phyloP scores from a whole-genome alignment of 2,113 vertebrate genomes.

The Pseudolaguvia tuberculata region DNA sequence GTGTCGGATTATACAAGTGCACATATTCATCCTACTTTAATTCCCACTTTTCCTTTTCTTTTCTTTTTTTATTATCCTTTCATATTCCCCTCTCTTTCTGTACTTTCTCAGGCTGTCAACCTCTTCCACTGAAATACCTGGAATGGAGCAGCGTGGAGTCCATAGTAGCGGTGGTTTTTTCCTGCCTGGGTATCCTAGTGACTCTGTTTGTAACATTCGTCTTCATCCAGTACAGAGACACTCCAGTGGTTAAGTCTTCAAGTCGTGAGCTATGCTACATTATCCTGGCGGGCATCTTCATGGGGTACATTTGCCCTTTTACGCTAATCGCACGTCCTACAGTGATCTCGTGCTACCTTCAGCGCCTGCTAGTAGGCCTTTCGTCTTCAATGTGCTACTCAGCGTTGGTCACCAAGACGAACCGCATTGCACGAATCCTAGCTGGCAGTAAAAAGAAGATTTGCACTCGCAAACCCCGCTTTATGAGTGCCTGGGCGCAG shows the following conservation, averaged over 20 bases:
- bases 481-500: constrained; percentile 98
- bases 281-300: constrained; percentile 92
- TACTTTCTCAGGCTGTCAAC: constrained; percentile 76
- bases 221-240: constrained; percentile 96
- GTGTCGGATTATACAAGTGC: neutral
- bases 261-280: constrained; percentile 97
- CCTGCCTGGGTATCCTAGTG: constrained; percentile 91
- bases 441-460: constrained; percentile 99
- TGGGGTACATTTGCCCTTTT: constrained; percentile 96
- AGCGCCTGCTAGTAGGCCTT: constrained; percentile 92
- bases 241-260: constrained; percentile 96
- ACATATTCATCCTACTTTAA: neutral
- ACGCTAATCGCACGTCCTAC: constrained; percentile 91
- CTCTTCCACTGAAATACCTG: constrained; percentile 84
- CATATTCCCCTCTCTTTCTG: neutral
- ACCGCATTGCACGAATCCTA: constrained; percentile 94
- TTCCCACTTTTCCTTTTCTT: neutral
- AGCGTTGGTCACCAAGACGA: constrained; percentile 95
- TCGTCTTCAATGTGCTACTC: constrained; percentile 98
- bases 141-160: constrained; percentile 94
- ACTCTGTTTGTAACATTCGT: constrained; percentile 97
- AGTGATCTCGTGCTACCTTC: constrained; percentile 89
- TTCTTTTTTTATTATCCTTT: neutral
- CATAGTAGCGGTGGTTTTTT: constrained; percentile 92
- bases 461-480: constrained; percentile 93